Percentiles rank a stretch among this genome's conserved stretches.
Conservation (phyloP, 2,888 invertebrate genomes). For the Troides helena region DNA sequence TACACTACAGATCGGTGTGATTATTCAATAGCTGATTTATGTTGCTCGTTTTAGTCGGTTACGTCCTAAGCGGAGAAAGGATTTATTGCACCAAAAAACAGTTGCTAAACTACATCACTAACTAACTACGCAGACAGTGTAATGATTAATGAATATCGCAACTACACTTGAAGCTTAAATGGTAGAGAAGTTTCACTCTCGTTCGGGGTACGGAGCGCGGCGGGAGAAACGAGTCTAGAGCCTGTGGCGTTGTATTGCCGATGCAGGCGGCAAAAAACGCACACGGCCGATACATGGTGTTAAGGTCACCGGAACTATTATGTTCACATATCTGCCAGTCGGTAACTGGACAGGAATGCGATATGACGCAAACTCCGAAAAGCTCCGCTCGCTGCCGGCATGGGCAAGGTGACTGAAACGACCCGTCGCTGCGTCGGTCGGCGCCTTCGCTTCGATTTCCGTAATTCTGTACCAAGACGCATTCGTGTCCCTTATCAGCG, state of each 20-base stretch:
- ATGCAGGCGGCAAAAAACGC: conserved; percentile 20
- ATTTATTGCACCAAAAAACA: too few species aligned
- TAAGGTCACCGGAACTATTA: conserved; percentile 26
- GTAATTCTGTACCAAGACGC: conserved; percentile 10
- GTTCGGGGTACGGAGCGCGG: conserved; percentile 4
- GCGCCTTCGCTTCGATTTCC: conserved; percentile 11
- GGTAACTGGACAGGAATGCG: conserved; percentile 16
- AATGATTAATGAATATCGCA: conserved; percentile 16
- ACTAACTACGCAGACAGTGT: not conserved
- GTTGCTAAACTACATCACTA: not conserved
- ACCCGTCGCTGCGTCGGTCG: conserved; percentile 33
- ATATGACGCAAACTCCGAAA: conserved; percentile 11
- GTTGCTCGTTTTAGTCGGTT: too few species aligned
- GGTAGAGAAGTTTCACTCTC: conserved; percentile 25
- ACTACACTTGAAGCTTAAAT: conserved; percentile 12
- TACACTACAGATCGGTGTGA: too few species aligned
- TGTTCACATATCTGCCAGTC: conserved; percentile 9
- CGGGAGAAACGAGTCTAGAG: conserved; percentile 1
- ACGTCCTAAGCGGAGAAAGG: too few species aligned
- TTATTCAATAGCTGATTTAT: too few species aligned
- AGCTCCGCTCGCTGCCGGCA: not conserved
- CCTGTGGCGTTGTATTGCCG: not conserved
- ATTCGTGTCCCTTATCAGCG: conserved; percentile 6
- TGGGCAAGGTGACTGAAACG: conserved; percentile 44
- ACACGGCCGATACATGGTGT: conserved; percentile 11